These are phyloP conservation scores for Lagopus leucura DNA, from an alignment of 2,113 vertebrate species.

Conservation along the genomic window DNA sequence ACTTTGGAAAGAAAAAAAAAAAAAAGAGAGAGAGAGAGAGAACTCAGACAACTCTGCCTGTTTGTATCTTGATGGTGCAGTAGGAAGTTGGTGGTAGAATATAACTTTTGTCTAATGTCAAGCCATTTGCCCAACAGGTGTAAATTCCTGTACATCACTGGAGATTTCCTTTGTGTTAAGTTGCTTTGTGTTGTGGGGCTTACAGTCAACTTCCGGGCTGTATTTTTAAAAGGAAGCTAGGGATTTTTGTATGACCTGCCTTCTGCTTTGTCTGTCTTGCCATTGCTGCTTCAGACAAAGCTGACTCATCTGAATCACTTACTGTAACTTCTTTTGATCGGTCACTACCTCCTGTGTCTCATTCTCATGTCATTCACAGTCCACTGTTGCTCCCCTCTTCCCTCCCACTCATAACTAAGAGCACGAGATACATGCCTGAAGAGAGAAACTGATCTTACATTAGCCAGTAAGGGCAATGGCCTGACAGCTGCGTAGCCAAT, in stretches of 20 bases:
- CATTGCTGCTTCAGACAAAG: not conserved
- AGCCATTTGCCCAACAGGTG: conserved; percentile 59
- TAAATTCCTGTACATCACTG: conserved; percentile 39
- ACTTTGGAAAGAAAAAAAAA: not conserved
- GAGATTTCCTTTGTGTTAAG: not conserved
- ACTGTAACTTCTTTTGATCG: not conserved
- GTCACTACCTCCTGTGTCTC: not conserved
- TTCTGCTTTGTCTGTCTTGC: not conserved
- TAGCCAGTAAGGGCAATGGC: not conserved
- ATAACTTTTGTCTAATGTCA: conserved; percentile 45
- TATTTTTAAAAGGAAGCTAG: not conserved
- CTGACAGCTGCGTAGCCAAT: not conserved
- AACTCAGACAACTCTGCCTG: conserved; percentile 20
- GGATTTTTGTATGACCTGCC: not conserved
- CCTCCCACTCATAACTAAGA: not conserved
- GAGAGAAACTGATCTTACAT: not conserved
- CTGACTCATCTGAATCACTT: not conserved
- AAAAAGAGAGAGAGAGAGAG: rapidly evolving
- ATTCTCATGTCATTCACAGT: not conserved
- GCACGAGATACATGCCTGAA: not conserved
- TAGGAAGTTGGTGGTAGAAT: not conserved
- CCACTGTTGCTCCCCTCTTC: not conserved
- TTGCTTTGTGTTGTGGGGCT: not conserved
- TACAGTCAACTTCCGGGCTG: not conserved
- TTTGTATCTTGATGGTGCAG: not conserved